Conservation (phyloP, 2,113 vertebrate genomes). For the Pelobates fuscus region DNA sequence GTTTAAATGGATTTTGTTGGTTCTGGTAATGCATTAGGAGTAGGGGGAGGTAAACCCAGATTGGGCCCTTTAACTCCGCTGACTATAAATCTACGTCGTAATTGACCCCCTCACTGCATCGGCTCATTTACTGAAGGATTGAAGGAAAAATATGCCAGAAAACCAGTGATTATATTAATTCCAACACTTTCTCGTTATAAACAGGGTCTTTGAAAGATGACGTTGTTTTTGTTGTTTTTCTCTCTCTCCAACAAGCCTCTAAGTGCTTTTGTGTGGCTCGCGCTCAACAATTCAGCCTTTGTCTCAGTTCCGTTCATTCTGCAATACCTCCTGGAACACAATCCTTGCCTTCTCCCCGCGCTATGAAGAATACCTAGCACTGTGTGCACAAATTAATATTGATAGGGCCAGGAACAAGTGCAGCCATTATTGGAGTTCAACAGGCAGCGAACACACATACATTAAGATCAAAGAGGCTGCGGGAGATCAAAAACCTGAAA, state of each 20-base stretch:
- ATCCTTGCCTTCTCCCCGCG: neutral
- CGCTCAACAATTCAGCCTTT: constrained; percentile 5
- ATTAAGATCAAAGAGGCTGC: constrained; percentile 43
- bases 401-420: constrained; percentile 30
- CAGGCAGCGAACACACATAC: constrained; percentile 37
- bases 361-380: constrained; percentile 9
- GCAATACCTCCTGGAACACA: constrained; percentile 1
- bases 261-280: neutral
- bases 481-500: constrained; percentile 45
- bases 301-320: constrained; percentile 1
- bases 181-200: neutral
- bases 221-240: no score
- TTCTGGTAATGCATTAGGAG: no score
- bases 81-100: no score
- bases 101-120: no score
- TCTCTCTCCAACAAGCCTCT: neutral
- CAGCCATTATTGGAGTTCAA: constrained; percentile 37
- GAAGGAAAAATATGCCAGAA: neutral
- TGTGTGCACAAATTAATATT: constrained; percentile 35
- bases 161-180: neutral
- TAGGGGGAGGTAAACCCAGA: no score
- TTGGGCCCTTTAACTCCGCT: no score
- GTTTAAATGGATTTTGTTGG: no score
- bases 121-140: no score
- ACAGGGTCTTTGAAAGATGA: constrained; percentile 21